A percentile compares a stretch with the other conserved stretches of the same genome.
These are phyloP conservation scores for Cottoperca gobio DNA, from an alignment of 2,797 vertebrate species.

Conservation along the genomic window DNA sequence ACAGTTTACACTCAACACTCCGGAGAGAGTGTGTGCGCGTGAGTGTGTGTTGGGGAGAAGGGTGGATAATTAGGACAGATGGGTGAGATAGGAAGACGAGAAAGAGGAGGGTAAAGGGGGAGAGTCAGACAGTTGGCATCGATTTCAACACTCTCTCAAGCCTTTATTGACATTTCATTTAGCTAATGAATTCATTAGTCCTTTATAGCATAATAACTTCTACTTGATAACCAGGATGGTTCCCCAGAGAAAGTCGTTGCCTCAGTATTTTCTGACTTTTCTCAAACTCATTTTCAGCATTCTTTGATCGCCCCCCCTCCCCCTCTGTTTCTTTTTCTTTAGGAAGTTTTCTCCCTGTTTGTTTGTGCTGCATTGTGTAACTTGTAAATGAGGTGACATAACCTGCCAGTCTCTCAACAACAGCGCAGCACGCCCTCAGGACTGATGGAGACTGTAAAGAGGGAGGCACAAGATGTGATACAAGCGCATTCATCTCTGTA, in stretches of 20 bases:
- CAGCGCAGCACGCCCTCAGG: slow-evolving; percentile 21
- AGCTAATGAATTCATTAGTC: slow-evolving; percentile 81
- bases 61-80: slow-evolving; percentile 76
- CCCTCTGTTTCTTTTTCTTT: slow-evolving; percentile 30
- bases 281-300: slow-evolving; percentile 41
- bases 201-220: slow-evolving; percentile 78
- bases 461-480: slow-evolving; percentile 8
- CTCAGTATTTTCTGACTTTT: slow-evolving; percentile 54
- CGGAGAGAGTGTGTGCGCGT: slow-evolving; percentile 19
- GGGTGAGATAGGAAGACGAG: slow-evolving; percentile 68
- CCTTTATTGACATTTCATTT: slow-evolving; percentile 83
- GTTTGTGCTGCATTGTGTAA: slow-evolving; percentile 59
- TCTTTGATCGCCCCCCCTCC: slow-evolving; percentile 16
- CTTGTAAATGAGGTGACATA: slow-evolving; percentile 68
- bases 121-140: slow-evolving; percentile 71
- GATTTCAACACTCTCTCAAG: slow-evolving; percentile 76
- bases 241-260: slow-evolving; percentile 53
- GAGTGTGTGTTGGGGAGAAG: slow-evolving; percentile 58
- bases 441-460: slow-evolving; percentile 22
- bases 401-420: slow-evolving; percentile 57
- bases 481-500: slow-evolving; percentile 27
- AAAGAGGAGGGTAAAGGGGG: slow-evolving; percentile 44
- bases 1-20: slow-evolving; percentile 71
- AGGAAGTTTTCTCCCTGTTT: slow-evolving; percentile 41
- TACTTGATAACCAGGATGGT: slow-evolving; percentile 72